phyloP scores from a whole-genome alignment of 2,888 invertebrate genomes.

The Sinohyriopsis cumingii region DNA sequence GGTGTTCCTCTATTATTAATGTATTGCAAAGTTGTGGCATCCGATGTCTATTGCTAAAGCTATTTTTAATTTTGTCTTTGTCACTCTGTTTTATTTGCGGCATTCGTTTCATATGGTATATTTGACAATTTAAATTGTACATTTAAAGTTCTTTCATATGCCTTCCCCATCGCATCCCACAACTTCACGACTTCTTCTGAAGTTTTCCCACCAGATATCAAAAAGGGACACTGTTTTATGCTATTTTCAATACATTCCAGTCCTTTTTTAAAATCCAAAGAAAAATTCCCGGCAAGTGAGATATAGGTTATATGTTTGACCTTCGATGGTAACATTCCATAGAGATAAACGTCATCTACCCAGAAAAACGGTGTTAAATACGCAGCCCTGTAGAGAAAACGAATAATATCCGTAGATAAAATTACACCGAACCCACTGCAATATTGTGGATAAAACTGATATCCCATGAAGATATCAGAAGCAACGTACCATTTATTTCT shows the following conservation, averaged over 20 bases:
- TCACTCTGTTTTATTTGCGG: too few species aligned
- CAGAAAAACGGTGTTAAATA: slow-evolving; percentile 35
- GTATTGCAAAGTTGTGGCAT: too few species aligned
- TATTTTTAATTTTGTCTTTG: too few species aligned
- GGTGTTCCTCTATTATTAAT: too few species aligned
- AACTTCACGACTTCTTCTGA: slow-evolving; percentile 11
- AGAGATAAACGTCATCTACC: slow-evolving; percentile 37
- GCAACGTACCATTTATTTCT: slow-evolving; percentile 30
- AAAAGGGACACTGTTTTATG: slow-evolving; percentile 21
- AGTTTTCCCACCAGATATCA: slow-evolving; percentile 20
- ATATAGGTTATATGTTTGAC: slow-evolving; percentile 27
- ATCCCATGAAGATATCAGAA: slow-evolving; percentile 21
- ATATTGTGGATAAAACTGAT: slow-evolving; percentile 30
- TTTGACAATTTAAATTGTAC: too few species aligned
- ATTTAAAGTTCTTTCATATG: too few species aligned
- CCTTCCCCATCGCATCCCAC: slow-evolving; percentile 7
- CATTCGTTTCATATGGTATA: too few species aligned
- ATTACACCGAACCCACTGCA: slow-evolving; percentile 37
- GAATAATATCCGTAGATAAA: slow-evolving; percentile 31
- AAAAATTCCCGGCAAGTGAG: slow-evolving; percentile 12
- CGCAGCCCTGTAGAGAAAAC: slow-evolving; percentile 27
- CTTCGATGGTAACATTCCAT: slow-evolving; percentile 25
- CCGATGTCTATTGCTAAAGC: too few species aligned
- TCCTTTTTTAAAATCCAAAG: slow-evolving; percentile 6
- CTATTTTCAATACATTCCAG: slow-evolving; percentile 26